Base-by-base conservation (phyloP, 2,797 vertebrate species). In the Rallus crepitans region DNA sequence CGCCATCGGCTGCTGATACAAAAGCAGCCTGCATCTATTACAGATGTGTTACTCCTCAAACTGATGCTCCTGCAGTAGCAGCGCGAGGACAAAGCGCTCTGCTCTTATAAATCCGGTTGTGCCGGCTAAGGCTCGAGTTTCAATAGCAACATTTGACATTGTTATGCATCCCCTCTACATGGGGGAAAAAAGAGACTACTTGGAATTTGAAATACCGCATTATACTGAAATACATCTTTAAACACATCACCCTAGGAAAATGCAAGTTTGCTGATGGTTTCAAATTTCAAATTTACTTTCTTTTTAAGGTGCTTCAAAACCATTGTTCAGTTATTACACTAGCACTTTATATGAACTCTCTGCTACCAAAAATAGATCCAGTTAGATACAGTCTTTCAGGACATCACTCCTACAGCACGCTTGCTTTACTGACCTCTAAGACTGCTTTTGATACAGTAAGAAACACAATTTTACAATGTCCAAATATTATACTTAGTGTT, bases 231-330 rank as follows among this genome's bases (percentile, higher is more conserved):
- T 40, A 63, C 13, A 27, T 82, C 59, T 85, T 97, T 76, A 87
- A 80, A 68, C 3, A 9, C 11, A 80, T 78, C 56, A 89, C 20
- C 63, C 31, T 57, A 91, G 73, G 60, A 91, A 89, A 91, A 90
- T 53, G 28, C 40, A 78, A 91, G 87, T 87, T 92, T 85, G 70
- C 33, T n/a, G 57, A 93, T 14, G 50, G 73, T 17, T 56, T 96
- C 69, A 86, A 66, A n/a, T 87, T 93, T 47, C 11, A 40, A 89
- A 56, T 39, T 23, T 20, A 14, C 42, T 92, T 91, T 77, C 66
- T 96, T 94, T 87, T 80, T 60, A 73, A 90, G 69, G 86, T 63
- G 40, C 83, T 96, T 94, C 89, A 97, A 45, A 93, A 89, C 71
- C 42, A 72, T 72, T 65, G 73, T 68, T 94, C 87, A 88, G 31